Evolutionary conservation across 2,113 vertebrate genomes (phyloP).

Genomic region (Podarcis muralis): DNA sequence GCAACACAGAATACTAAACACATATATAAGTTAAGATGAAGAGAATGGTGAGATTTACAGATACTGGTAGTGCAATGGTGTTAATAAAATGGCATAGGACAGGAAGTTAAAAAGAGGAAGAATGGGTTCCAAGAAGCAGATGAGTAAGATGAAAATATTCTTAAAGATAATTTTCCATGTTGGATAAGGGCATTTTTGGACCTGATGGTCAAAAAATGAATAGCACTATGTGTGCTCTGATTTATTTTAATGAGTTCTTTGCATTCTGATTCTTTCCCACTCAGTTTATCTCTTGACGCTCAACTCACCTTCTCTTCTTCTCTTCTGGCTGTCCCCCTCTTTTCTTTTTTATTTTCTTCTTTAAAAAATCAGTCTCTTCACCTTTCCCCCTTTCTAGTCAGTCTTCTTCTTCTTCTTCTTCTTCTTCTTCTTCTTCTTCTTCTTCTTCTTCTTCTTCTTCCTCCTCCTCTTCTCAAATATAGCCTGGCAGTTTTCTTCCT

Average conservation of each 20-base stretch:
- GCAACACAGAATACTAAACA: background rate
- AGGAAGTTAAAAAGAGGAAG: background rate
- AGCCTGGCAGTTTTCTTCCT: no score
- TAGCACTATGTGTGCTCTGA: background rate
- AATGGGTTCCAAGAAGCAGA: background rate
- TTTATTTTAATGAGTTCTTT: background rate
- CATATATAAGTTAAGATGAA: background rate
- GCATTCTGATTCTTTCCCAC: background rate
- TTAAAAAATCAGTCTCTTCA: no score
- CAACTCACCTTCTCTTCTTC: background rate
- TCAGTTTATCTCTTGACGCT: background rate
- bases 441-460: no score
- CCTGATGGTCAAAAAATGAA: background rate
- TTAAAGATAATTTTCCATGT: background rate
- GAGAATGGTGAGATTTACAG: background rate
- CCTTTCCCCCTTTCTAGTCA: background rate
- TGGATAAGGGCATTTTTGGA: background rate
- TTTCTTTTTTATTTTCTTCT: background rate
- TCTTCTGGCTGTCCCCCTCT: background rate
- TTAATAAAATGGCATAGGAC: background rate
- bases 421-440: background rate
- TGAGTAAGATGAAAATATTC: background rate
- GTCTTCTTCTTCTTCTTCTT: background rate
- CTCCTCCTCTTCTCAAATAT: no score
- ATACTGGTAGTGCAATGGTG: slow-evolving; percentile 1